phyloP scores from a whole-genome alignment of 2,113 vertebrate genomes.

The Elephas maximus region DNA sequence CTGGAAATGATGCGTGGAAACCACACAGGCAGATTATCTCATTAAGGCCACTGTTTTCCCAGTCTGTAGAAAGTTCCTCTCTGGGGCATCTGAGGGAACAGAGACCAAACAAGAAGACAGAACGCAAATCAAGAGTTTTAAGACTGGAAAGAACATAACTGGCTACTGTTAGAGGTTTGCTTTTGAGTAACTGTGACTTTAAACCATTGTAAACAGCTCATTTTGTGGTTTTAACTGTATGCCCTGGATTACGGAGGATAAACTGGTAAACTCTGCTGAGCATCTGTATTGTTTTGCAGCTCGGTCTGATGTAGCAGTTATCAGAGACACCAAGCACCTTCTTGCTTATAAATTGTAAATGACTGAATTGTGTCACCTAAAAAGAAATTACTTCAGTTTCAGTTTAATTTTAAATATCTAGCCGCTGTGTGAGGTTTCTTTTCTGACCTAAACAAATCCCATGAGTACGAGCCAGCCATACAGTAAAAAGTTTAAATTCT shows the following conservation, averaged over 20 bases:
- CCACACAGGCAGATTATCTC: neutral
- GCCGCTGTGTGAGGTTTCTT: neutral
- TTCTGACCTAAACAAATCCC: neutral
- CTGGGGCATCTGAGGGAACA: neutral
- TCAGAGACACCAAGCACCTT: neutral
- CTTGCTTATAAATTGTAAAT: neutral
- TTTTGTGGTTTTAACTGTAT: neutral
- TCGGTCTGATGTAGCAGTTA: neutral
- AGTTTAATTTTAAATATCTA: slow-evolving; percentile 34
- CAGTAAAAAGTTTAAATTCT: slow-evolving; percentile 5
- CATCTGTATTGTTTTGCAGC: neutral
- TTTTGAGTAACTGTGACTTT: neutral
- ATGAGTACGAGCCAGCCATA: neutral
- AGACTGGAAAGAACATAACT: neutral
- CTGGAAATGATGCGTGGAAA: neutral
- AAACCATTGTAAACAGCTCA: neutral
- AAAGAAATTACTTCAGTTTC: neutral
- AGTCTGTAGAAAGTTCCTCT: neutral
- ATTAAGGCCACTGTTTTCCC: neutral
- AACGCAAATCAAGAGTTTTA: neutral
- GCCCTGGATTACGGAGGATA: neutral
- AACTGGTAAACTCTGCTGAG: neutral
- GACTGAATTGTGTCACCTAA: neutral
- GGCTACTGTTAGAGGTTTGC: neutral
- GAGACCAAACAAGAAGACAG: neutral